phyloP scores from a whole-genome alignment of 2,113 vertebrate species.

The Dasyprocta punctata region DNA sequence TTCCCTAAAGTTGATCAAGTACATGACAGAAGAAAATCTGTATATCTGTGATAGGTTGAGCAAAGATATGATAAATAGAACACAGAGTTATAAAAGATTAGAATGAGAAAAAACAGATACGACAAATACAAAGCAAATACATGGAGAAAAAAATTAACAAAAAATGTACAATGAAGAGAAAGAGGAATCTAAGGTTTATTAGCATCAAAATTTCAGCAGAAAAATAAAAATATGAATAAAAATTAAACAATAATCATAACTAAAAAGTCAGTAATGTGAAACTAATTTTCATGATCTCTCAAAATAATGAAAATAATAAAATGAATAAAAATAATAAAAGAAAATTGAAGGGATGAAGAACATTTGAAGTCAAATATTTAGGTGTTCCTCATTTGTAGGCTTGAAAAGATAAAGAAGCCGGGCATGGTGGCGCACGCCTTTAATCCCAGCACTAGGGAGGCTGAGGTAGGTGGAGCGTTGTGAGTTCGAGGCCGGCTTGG shows the following conservation, averaged over 20 bases:
- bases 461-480: no score
- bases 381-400: background rate
- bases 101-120: background rate
- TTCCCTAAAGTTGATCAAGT: background rate
- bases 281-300: background rate
- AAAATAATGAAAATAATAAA: conserved; percentile 25
- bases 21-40: background rate
- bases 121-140: background rate
- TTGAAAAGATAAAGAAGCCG: background rate
- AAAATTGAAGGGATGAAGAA: background rate
- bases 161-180: background rate
- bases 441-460: no score
- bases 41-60: background rate
- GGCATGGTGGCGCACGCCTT: no score
- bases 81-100: background rate
- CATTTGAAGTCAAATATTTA: background rate
- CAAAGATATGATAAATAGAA: background rate
- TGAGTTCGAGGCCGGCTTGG: no score
- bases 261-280: background rate
- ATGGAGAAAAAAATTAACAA: background rate
- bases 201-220: background rate
- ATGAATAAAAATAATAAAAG: background rate
- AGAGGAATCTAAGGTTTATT: background rate
- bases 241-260: background rate
- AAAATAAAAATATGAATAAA: background rate